These are phyloP conservation scores for Oxyruncus cristatus DNA, from an alignment of 2,113 vertebrate species.

Conservation along the genomic window DNA sequence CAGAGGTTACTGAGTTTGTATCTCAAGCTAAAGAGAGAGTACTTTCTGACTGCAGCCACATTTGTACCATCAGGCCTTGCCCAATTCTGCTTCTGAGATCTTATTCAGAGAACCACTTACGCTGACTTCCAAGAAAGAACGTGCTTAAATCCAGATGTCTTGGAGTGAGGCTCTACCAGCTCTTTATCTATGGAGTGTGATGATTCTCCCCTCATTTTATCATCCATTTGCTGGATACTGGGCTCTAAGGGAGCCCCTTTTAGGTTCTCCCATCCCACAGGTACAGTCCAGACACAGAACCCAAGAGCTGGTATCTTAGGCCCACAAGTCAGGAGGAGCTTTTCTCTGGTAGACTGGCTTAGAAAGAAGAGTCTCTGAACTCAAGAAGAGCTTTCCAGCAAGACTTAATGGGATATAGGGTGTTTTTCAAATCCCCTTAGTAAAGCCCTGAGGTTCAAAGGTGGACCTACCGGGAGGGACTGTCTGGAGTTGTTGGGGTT, in stretches of 20 bases:
- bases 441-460: background rate
- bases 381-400: background rate
- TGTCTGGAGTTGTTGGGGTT: background rate
- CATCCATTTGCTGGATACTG: background rate
- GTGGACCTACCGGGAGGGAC: background rate
- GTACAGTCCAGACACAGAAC: background rate
- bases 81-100: background rate
- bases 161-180: background rate
- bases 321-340: background rate
- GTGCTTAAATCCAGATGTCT: background rate
- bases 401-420: background rate
- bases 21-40: background rate
- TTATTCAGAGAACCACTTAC: background rate
- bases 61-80: background rate
- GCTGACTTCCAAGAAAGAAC: background rate
- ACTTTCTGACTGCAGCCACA: background rate
- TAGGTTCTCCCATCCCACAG: background rate
- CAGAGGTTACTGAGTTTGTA: conserved; percentile 4
- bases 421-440: background rate
- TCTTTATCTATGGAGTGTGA: background rate
- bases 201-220: background rate
- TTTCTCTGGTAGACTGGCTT: background rate
- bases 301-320: background rate
- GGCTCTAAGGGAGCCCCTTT: background rate
- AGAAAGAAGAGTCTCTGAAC: background rate